These are phyloP conservation scores for Corbicula japonica DNA, from an alignment of 2,888 invertebrate species.

Conservation along the genomic window DNA sequence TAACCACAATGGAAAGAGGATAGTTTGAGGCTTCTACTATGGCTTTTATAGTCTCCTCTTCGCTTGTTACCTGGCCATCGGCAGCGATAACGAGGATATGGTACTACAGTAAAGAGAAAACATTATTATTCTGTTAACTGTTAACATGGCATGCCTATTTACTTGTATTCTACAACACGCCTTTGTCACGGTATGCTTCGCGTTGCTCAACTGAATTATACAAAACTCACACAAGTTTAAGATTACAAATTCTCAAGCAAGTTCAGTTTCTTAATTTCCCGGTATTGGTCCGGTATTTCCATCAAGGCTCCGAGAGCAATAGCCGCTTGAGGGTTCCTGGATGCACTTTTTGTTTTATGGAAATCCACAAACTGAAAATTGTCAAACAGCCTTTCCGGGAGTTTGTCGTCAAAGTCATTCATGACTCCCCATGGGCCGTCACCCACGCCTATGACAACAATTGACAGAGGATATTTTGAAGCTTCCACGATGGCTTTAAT, in stretches of 20 bases:
- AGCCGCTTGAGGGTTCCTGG: constrained; percentile 75
- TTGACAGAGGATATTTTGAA: constrained; percentile 87
- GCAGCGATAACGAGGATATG: constrained; percentile 88
- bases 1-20: constrained; percentile 87
- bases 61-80: constrained; percentile 88
- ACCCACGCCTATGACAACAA: constrained; percentile 87
- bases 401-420: constrained; percentile 78
- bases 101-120: constrained; percentile 83
- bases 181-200: too few species aligned
- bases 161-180: too few species aligned
- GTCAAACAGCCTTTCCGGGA: constrained; percentile 87
- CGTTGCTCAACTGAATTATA: too few species aligned
- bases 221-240: too few species aligned
- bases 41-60: constrained; percentile 86
- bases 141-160: too few species aligned
- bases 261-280: constrained; percentile 74
- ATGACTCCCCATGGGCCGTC: constrained; percentile 50
- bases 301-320: constrained; percentile 87
- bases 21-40: constrained; percentile 87
- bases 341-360: constrained; percentile 81
- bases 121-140: too few species aligned
- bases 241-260: too few species aligned
- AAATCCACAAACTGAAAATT: constrained; percentile 81
- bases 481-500: constrained; percentile 87
- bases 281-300: constrained; percentile 87